Evolutionary conservation across 2,113 vertebrate species (phyloP), one percentile per base, ranked within the genome.

Genomic region (Irena cyanogastra): DNA sequence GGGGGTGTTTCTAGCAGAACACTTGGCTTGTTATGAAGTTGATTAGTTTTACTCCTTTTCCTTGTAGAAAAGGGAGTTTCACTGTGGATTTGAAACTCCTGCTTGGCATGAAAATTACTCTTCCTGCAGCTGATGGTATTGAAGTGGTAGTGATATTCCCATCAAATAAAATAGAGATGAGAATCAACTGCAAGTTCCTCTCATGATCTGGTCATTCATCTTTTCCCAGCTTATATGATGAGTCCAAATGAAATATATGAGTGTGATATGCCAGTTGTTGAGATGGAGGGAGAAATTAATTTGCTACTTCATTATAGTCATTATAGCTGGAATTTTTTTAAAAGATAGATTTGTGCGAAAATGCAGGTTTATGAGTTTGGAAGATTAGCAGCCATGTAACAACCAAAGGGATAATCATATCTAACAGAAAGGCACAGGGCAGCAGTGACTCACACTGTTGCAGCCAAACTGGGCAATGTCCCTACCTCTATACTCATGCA

Each of bases 211-310:
- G n/a, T 64, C 35, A 61, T 89, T 92, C 15, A 72, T 6, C 31
- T 89, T 85, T 84, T 52, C 27, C 17, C 54, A 68, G 15, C 16
- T 82, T 74, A 59, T 5, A 4, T 14, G 13, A 54, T 47, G 30
- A 50, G 9, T 45, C 60, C 41, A 52, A 77, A 83, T 59, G 21
- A 80, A 76, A 31, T 15, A 3, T 20, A 78, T 31, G 22, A 50
- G 16, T 56, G 10, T 52, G n/a, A 24, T 39, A 24, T 37, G 44
- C 13, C 39, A 37, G 11, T 13, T 61, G 26, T 33, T 39, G 27
- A 22, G 18, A 9, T 0, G 0, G 4, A 13, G 9, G 4, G 41
- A 80, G 21, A 72, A 87, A 80, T 35, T 4, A 50, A 47, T 70
- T 87, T 69, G 37, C n/a, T 60, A 31, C 27, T 77, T 22, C 10